A percentile compares a stretch with the other conserved stretches of the same genome.
phyloP scores from a whole-genome alignment of 2,888 invertebrate genomes.

The Drosophila helvetica region DNA sequence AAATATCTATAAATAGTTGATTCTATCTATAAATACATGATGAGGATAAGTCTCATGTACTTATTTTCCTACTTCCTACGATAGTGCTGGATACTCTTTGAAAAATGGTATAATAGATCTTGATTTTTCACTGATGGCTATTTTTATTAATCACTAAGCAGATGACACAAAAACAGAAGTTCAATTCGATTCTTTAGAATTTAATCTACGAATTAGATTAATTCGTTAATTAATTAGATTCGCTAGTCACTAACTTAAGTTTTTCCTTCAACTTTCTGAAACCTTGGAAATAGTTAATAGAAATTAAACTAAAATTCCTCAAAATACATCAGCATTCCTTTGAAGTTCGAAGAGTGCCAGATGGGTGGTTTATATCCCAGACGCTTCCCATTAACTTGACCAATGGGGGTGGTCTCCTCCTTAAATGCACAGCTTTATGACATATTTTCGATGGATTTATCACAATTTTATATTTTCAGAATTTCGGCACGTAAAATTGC shows the following conservation, averaged over 20 bases:
- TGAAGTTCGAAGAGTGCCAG: neutral
- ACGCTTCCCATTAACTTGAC: neutral
- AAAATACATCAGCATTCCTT: neutral
- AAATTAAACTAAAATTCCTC: too few relatives aligned
- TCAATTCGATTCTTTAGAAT: too few relatives aligned
- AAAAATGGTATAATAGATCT: too few relatives aligned
- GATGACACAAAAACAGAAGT: too few relatives aligned
- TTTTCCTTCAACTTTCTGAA: too few relatives aligned
- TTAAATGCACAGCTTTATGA: conserved; percentile 1
- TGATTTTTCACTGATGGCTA: too few relatives aligned
- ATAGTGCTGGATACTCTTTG: neutral
- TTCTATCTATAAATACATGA: conserved; percentile 13
- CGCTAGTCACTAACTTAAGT: too few relatives aligned
- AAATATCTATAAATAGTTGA: conserved; percentile 15
- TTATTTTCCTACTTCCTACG: neutral
- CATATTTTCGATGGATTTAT: conserved; percentile 7
- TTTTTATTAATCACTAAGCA: too few relatives aligned
- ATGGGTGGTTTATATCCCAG: neutral
- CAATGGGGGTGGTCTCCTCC: conserved; percentile 7
- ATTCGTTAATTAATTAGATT: too few relatives aligned
- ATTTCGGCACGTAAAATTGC: conserved; percentile 55
- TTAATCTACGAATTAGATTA: too few relatives aligned
- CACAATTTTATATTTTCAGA: neutral
- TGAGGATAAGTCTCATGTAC: conserved; percentile 2
- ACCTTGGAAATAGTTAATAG: too few relatives aligned